Conservation (phyloP, 2,797 vertebrate genomes). For the Sarcophilus harrisii region DNA sequence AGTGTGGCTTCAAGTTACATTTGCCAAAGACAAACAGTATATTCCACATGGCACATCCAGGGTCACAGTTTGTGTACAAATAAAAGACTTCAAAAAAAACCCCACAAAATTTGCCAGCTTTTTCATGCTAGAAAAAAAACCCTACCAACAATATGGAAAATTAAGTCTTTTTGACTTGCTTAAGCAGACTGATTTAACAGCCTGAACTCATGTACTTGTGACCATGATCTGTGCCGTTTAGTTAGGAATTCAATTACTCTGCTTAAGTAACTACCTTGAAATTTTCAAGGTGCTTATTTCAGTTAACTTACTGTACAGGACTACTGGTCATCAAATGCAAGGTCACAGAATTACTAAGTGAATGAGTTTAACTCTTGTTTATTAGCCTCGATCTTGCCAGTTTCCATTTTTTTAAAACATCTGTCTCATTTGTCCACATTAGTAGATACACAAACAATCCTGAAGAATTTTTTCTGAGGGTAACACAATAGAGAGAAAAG, state of each 20-base stretch:
- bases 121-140: background rate
- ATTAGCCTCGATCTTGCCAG: background rate
- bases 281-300: constrained; percentile 46
- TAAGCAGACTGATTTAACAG: background rate
- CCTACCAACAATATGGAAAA: background rate
- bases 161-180: constrained; percentile 24
- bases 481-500: background rate
- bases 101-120: background rate
- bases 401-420: background rate
- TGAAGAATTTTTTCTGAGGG: background rate
- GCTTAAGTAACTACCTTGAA: constrained; percentile 58
- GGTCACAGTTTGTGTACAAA: background rate
- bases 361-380: background rate
- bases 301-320: constrained; percentile 61
- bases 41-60: background rate
- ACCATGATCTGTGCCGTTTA: constrained; percentile 48
- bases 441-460: background rate
- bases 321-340: constrained; percentile 20
- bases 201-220: constrained; percentile 14
- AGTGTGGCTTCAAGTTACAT: constrained; percentile 63
- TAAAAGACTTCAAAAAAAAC: background rate
- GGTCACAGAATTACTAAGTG: constrained; percentile 27
- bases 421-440: background rate
- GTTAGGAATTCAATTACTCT: constrained; percentile 69
- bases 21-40: constrained; percentile 42